phyloP scores from a whole-genome alignment of 2,113 vertebrate species.

The Nothobranchius furzeri region DNA sequence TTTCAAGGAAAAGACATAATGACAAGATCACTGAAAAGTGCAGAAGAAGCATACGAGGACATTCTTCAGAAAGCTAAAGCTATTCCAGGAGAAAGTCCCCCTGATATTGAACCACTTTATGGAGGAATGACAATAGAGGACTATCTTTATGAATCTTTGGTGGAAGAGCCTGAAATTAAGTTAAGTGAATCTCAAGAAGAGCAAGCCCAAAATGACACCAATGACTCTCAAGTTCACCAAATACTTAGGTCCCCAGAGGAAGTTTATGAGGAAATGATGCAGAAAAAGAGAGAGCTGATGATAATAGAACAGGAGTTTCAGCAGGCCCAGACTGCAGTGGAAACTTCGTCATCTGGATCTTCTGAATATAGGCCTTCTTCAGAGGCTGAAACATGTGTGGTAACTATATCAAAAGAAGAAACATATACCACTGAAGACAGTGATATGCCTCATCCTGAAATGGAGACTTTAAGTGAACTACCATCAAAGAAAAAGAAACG shows the following conservation, averaged over 20 bases:
- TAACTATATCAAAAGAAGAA: constrained; percentile 83
- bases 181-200: constrained; percentile 74
- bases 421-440: constrained; percentile 68
- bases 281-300: constrained; percentile 82
- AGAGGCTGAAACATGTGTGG: constrained; percentile 85
- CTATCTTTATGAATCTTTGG: constrained; percentile 95
- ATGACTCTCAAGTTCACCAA: constrained; percentile 74
- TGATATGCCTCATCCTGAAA: constrained; percentile 77
- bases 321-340: constrained; percentile 80
- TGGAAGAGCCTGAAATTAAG: constrained; percentile 84
- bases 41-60: constrained; percentile 93
- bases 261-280: constrained; percentile 87
- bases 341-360: constrained; percentile 76
- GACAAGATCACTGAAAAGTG: constrained; percentile 85
- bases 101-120: constrained; percentile 94
- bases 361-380: constrained; percentile 72
- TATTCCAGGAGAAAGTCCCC: constrained; percentile 85
- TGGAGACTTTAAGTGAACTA: constrained; percentile 82
- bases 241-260: constrained; percentile 84
- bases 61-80: constrained; percentile 88
- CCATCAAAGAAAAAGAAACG: constrained; percentile 84
- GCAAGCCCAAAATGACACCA: constrained; percentile 70
- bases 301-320: constrained; percentile 85
- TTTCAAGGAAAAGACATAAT: constrained; percentile 71
- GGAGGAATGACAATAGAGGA: constrained; percentile 97